Evolutionary conservation across 2,888 invertebrate species (phyloP).

Genomic region (Desoria tigrina): DNA sequence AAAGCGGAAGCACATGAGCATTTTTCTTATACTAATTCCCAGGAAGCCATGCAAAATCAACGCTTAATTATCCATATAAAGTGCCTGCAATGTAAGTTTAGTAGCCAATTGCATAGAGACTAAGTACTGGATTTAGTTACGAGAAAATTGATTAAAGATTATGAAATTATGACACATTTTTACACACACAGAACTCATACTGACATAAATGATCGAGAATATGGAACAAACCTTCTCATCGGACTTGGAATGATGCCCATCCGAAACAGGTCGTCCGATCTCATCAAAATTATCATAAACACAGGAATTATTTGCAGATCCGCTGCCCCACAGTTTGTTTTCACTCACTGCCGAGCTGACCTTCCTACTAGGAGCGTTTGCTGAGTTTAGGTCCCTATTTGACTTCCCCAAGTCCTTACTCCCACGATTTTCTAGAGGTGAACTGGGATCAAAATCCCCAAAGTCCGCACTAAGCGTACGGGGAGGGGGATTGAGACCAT

Average conservation of each 20-base stretch:
- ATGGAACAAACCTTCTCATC: slow-evolving; percentile 15
- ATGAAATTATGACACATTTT: no score
- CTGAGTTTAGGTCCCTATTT: slow-evolving; percentile 9
- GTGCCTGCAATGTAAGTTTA: no score
- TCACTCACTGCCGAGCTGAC: slow-evolving; percentile 10
- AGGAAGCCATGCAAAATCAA: no score
- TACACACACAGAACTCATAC: no score
- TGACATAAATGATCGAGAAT: no score
- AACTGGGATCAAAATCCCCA: slow-evolving; percentile 43
- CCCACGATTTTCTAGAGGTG: slow-evolving; percentile 28
- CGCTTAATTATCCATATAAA: no score
- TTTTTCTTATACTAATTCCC: no score
- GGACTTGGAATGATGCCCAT: neutral
- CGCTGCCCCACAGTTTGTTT: neutral
- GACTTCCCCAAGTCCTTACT: slow-evolving; percentile 17
- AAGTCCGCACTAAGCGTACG: slow-evolving; percentile 36
- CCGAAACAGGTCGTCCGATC: neutral
- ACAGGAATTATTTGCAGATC: slow-evolving; percentile 8
- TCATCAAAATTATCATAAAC: slow-evolving; percentile 13
- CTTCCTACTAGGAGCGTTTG: neutral
- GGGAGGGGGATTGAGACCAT: slow-evolving; percentile 48
- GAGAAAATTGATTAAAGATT: no score
- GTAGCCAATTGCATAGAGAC: no score
- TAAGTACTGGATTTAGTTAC: no score
- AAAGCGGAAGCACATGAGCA: no score